Evolutionary conservation across 2,888 invertebrate genomes (phyloP), one percentile per base, ranked within the genome.

Genomic region (Branchipolynoe longqiensis): DNA sequence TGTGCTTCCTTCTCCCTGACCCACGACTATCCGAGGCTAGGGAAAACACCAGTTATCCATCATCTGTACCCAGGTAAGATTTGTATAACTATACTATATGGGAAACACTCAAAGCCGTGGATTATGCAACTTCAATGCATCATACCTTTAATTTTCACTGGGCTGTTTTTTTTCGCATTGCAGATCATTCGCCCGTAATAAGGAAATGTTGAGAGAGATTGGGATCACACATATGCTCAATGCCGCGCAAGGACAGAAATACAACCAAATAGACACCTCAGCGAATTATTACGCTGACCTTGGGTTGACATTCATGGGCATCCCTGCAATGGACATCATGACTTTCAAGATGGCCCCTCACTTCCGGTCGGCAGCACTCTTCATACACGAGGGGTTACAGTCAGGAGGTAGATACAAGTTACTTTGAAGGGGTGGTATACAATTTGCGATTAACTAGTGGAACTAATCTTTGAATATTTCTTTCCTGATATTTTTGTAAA

Each of bases 221-320:
- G 96, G 97, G 69, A 96, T 97, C 86, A 97, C 97, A 89, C 97
- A 97, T 92, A 96, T 98, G 25, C 94, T 97, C 62, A 98, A 98
- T 93, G 96, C 97, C 54, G 97, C 97, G 1, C 97, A 97, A 93
- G 97, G 97, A 74, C 95, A 95, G 87, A 91, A 90, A 85, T 91
- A 92, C 74, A 92, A 96, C 8, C 96, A 96, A 94, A 97, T 97
- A 78, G 96, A 97, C 92, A 97, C 97, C 0, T 96, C 95, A 90
- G 95, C 95, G 90, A 94, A 95, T 82, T 97, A 95, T 93, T 97
- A 97, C 93, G 95, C 95, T 86, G 96, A 96, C 90, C 95, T 95
- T 90, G 95, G 95, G 31, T 96, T 96, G 88, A 95, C 95, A 89
- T 98, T 97, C 94, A 95, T 97, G 93, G 97, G 97, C 59, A 96